Percentiles rank a stretch among this genome's conserved stretches.
Conservation (phyloP, 2,113 vertebrate genomes). For the Lanius ludovicianus region DNA sequence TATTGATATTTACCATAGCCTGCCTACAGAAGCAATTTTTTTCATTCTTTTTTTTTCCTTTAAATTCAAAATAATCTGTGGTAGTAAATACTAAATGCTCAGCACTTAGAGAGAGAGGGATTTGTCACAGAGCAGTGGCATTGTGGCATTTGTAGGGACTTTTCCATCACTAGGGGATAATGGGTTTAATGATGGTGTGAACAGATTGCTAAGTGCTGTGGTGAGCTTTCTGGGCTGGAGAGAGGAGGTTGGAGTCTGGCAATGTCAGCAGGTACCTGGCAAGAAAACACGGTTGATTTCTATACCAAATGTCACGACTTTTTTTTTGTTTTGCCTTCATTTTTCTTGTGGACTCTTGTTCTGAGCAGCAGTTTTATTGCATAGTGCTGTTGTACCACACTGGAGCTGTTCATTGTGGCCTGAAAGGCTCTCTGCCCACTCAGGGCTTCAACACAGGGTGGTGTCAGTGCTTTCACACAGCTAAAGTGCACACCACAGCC, state of each 20-base stretch:
- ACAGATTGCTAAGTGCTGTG: slow-evolving; percentile 64
- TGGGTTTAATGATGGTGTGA: slow-evolving; percentile 42
- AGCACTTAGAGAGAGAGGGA: neutral
- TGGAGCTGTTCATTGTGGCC: neutral
- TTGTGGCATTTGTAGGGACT: slow-evolving; percentile 35
- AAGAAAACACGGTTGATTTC: neutral
- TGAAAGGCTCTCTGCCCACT: neutral
- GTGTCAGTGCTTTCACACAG: neutral
- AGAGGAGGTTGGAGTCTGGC: slow-evolving; percentile 37
- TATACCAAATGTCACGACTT: slow-evolving; percentile 45
- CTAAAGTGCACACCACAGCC: accelerated
- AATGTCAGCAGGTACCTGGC: slow-evolving; percentile 48
- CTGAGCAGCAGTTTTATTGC: neutral
- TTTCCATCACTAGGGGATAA: slow-evolving; percentile 35
- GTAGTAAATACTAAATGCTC: neutral
- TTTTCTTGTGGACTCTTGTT: neutral
- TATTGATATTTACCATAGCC: neutral
- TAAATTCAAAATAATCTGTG: neutral
- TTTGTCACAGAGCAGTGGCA: slow-evolving; percentile 16
- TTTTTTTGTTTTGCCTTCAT: slow-evolving; percentile 20
- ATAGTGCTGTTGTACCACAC: neutral
- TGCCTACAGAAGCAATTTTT: neutral
- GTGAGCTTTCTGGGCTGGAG: slow-evolving; percentile 8
- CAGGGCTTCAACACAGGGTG: neutral
- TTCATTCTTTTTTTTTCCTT: neutral